Percentiles rank a stretch among this genome's conserved stretches.
Evolutionary conservation across 2,797 vertebrate species (phyloP).

Genomic region (Bryconaethiops microstoma): DNA sequence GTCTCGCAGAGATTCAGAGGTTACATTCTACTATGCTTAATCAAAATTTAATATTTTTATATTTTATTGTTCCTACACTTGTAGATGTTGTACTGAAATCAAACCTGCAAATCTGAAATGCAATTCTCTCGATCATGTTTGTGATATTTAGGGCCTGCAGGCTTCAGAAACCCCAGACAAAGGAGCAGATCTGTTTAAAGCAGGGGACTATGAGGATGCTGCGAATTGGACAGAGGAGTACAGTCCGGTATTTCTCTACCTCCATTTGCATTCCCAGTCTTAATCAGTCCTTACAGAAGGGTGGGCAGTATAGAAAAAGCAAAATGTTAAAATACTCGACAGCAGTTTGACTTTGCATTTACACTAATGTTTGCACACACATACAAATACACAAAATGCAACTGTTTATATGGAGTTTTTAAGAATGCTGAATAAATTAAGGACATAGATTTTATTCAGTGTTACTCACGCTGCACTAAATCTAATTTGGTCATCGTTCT

Average conservation of each 20-base stretch:
- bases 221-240: constrained; percentile 25
- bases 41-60: neutral
- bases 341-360: too few species aligned
- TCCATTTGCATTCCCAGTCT: neutral
- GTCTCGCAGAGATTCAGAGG: constrained; percentile 22
- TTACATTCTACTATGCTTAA: neutral
- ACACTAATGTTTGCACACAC: too few species aligned
- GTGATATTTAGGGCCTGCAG: neutral
- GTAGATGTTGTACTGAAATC: neutral
- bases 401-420: too few species aligned
- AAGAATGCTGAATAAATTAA: too few species aligned
- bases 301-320: too few species aligned
- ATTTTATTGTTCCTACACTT: neutral
- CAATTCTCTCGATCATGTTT: too few species aligned
- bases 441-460: too few species aligned
- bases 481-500: too few species aligned
- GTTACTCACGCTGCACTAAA: too few species aligned
- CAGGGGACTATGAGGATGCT: constrained; percentile 1
- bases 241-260: constrained; percentile 20
- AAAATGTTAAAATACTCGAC: too few species aligned
- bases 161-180: neutral
- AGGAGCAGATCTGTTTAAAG: constrained; percentile 41
- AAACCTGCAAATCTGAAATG: neutral
- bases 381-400: too few species aligned
- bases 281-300: neutral